A percentile compares a stretch with the other conserved stretches of the same genome.
Evolutionary conservation across 2,113 vertebrate genomes (phyloP).

Genomic region (Stigmatopora argus): DNA sequence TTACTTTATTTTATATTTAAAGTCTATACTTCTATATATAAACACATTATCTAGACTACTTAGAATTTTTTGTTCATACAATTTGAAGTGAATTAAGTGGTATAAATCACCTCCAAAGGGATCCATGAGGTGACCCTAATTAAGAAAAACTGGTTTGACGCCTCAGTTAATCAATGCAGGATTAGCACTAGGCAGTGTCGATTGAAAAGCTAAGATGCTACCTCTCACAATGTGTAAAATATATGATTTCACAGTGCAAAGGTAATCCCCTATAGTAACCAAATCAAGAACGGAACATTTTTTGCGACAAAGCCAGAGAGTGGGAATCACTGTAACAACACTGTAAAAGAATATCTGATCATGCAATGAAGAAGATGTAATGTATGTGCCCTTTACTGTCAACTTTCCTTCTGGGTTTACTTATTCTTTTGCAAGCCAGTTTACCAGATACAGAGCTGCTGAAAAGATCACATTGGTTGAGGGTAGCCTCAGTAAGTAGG

Average conservation of each 20-base stretch:
- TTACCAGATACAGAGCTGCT: background rate
- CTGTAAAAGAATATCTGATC: constrained; percentile 13
- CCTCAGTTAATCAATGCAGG: too few relatives aligned
- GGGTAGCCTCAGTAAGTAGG: background rate
- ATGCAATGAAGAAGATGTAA: background rate
- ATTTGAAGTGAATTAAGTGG: too few relatives aligned
- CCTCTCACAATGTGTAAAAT: background rate
- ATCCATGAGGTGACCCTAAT: too few relatives aligned
- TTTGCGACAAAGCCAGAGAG: background rate
- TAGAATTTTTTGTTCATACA: too few relatives aligned
- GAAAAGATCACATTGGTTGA: background rate
- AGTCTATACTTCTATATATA: too few relatives aligned
- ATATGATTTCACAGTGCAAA: background rate
- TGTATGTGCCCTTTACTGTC: background rate
- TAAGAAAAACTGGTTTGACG: too few relatives aligned
- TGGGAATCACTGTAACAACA: background rate
- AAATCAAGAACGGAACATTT: background rate
- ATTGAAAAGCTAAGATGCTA: background rate
- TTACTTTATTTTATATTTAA: too few relatives aligned
- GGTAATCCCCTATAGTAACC: constrained; percentile 40
- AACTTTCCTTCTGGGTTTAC: constrained; percentile 4
- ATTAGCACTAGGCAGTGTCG: too few relatives aligned
- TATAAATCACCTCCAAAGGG: too few relatives aligned
- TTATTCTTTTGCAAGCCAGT: background rate
- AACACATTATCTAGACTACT: too few relatives aligned